Evolutionary conservation across 1,140 invertebrate genomes (phyloP), one percentile per base, ranked within the genome.

Genomic region (Zophobas morio): DNA sequence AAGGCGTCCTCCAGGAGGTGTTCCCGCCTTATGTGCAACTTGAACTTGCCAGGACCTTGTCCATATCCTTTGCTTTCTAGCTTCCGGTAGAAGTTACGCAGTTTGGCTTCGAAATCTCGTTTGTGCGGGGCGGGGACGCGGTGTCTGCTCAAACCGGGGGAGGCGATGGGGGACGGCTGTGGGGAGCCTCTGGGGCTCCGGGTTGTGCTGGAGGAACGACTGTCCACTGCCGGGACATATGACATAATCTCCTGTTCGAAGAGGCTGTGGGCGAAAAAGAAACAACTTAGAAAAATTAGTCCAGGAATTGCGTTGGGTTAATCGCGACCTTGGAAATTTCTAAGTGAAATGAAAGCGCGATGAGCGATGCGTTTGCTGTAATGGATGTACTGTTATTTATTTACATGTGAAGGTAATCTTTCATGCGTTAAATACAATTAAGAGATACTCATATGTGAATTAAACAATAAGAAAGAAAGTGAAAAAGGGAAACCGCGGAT

Each of bases 181-280:
- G 93, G 92, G 20, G 92, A 93, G n/a, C 87, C 88, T 49, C 87
- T 82, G 1, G 90, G 88, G 77, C 89, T 90, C 60, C 87, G 75
- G 0, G 84, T 82, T 34, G 83, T 78, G 6, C 84, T 84, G 0
- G 86, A 83, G 20, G 87, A 83, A 56, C 82, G 85, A 82, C 84
- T 76, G 84, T 82, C 83, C 86, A 84, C 83, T 84, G 66, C 84
- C 78, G 96, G 96, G 83, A 98, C 95, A 88, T 98, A 98, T 73
- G 96, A 97, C 96, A 98, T 98, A 84, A 99, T 98, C 90, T 99
- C 97, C 90, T 98, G 95, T 87, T 99, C 96, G 89, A 98, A 98
- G 81, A 98, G 91, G 90, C 96, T 98, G 90, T 40, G 92, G 91
- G 79, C 84, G 81, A 84, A 83, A 84, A 57, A 20, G 5, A 8